phyloP scores from a whole-genome alignment of 2,888 invertebrate species.

The Liopterus haemorrhoidalis region DNA sequence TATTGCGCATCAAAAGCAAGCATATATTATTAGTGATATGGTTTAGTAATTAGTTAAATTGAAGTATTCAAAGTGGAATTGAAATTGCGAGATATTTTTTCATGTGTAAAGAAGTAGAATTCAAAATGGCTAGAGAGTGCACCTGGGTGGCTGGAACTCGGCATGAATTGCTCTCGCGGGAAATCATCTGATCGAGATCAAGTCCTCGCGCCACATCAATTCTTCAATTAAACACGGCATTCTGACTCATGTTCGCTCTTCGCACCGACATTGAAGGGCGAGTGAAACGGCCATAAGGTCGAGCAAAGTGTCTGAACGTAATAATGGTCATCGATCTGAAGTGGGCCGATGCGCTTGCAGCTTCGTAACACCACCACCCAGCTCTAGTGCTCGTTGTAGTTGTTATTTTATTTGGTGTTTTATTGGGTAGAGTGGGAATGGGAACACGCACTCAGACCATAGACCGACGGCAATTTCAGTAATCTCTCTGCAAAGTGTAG shows the following conservation, averaged over 20 bases:
- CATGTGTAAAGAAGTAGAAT: no score
- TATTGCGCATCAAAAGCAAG: neutral
- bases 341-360: no score
- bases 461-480: constrained; percentile 1
- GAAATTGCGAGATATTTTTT: no score
- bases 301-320: no score
- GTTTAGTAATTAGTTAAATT: neutral
- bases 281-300: no score
- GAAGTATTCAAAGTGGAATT: no score
- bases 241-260: constrained; percentile 21
- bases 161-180: constrained; percentile 36
- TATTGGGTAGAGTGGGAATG: no score
- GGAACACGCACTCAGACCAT: neutral
- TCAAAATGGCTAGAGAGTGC: constrained; percentile 13
- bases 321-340: no score
- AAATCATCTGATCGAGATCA: constrained; percentile 39
- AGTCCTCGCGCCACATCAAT: constrained; percentile 23
- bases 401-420: no score
- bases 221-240: constrained; percentile 22
- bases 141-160: constrained; percentile 33
- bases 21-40: neutral
- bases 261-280: no score
- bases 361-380: no score
- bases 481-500: neutral
- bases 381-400: no score